Evolutionary conservation across 64 coral and sea anemone genomes (phyloP).

Genomic region (Platygyra sinensis): DNA sequence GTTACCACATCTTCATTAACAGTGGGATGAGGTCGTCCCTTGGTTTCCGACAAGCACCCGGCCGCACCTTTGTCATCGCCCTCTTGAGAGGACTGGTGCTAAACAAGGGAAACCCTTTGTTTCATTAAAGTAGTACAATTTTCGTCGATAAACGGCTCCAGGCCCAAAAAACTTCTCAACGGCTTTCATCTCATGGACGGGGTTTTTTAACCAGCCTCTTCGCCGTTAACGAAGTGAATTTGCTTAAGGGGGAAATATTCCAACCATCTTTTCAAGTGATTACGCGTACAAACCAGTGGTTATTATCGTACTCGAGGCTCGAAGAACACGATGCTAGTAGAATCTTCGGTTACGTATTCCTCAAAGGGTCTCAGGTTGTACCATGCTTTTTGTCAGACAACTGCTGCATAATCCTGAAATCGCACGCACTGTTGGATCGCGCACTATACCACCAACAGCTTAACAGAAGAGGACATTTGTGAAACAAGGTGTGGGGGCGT

Average conservation of each 20-base stretch:
- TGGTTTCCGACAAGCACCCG: constrained; percentile 68
- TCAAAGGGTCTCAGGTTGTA: constrained; percentile 34
- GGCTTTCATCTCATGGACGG: constrained; percentile 65
- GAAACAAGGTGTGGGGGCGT: constrained; percentile 23
- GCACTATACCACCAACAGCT: constrained; percentile 83
- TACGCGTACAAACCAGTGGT: constrained; percentile 70
- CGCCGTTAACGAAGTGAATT: constrained; percentile 85
- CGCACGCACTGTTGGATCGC: constrained; percentile 64
- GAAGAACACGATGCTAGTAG: not conserved
- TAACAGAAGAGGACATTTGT: constrained; percentile 44
- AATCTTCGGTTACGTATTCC: constrained; percentile 52
- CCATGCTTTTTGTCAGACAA: constrained; percentile 22
- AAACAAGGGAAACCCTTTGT: constrained; percentile 86
- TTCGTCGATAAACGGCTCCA: constrained; percentile 61
- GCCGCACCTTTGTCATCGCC: not conserved
- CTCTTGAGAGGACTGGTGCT: constrained; percentile 4
- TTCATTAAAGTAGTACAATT: constrained; percentile 73
- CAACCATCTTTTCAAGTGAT: constrained; percentile 77
- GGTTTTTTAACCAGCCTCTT: constrained; percentile 63
- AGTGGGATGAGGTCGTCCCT: constrained; percentile 68
- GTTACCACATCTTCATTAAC: constrained; percentile 37
- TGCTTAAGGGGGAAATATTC: constrained; percentile 71
- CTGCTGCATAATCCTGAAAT: constrained; percentile 88
- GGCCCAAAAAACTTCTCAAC: constrained; percentile 81
- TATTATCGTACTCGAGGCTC: constrained; percentile 42